Evolutionary conservation across 2,888 invertebrate species (phyloP), one percentile per base, ranked within the genome.

Genomic region (Cantharis rufa): DNA sequence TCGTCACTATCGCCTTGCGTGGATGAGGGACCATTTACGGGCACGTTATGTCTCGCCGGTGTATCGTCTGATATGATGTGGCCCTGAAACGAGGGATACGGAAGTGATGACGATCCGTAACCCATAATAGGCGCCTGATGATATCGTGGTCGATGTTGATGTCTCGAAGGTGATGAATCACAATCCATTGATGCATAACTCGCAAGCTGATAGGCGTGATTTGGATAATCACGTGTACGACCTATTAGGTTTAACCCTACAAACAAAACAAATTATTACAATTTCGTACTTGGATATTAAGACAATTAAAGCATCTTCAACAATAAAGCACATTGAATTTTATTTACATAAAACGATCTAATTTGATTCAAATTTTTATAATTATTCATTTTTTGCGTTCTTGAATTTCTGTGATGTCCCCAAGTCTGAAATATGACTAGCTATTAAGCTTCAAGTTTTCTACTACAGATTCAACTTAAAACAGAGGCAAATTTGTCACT

Each of bases 171-270:
- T 73, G 93, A 92, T 81, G 93, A 92, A 87, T 94, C 94, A 90
- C 95, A 96, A 84, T 96, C 95, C 94, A 95, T 96, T 82, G 93
- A 92, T 85, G 84, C 86, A 85, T 82, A 83, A 81, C 85, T 86
- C 78, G 82, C 82, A 82, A 82, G 84, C 80, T 84, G 85, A 80
- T 79, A 76, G 71, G 79, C 76, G 74, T 80, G 84, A 81, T 80
- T 83, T 80, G 80, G 79, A 73, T 75, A 79, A 78, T 87, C 86
- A 84, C 86, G 84, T 81, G 86, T 86, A 87, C 89, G 84, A 83
- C 87, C 87, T 86, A 88, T 85, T 86, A 89, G 86, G 84, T 88
- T 89, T 86, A 89, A 87, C 86, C 89, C 89, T 89, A 87, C 62
- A 80, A 62, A 70, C 64, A 70, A 71, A 16, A 18, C 61, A 70